Base-by-base conservation (phyloP, 2,113 vertebrate species). In the Sceloporus tristichus region DNA sequence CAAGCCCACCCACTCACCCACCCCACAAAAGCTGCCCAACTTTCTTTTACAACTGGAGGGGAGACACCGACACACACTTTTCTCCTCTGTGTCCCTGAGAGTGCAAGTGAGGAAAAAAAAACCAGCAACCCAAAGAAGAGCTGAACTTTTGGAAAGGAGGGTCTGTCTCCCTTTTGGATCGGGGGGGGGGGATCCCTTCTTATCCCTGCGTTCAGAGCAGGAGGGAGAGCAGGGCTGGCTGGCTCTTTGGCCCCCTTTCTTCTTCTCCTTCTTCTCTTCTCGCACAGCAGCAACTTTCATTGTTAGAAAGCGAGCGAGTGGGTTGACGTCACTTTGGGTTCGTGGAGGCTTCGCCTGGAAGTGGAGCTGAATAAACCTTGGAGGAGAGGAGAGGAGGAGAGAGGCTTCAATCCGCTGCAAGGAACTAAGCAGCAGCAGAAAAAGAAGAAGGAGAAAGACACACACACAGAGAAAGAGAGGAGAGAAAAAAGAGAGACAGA, bases 291-390 rank as follows among this genome's bases (percentile, higher is more conserved):
- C 96, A 97, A 97, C 97, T 98, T 95, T 97, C 97, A 97, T 97
- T 98, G 97, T 97, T 96, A 97, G 96, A 94, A 97, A 95, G 91
- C 90, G 95, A 86, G 85, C 94, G 92, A 96, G 97, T 95, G 93
- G 96, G 97, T 94, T 98, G 98, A 98, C 98, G 98, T 98, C 98
- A 98, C 98, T 97, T 96, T 96, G 95, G 97, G 97, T 98, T 93
- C 74, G 95, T 93, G 94, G 95, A 96, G 95, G 94, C 95, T 95
- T 96, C 93, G 95, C 98, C 97, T 98, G 98, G 97, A 98, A 98
- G 97, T 97, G 98, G 97, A 97, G 97, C 98, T 96, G 98, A 97
- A 97, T 96, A 97, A 98, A 97, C 97, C 98, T 97, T 96, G 98
- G 48, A 48, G 48, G 48, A 48, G 48, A 97, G 98, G 97, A 97